Conservation (phyloP, 2,888 invertebrate genomes). For the Esperia sulphurella region DNA sequence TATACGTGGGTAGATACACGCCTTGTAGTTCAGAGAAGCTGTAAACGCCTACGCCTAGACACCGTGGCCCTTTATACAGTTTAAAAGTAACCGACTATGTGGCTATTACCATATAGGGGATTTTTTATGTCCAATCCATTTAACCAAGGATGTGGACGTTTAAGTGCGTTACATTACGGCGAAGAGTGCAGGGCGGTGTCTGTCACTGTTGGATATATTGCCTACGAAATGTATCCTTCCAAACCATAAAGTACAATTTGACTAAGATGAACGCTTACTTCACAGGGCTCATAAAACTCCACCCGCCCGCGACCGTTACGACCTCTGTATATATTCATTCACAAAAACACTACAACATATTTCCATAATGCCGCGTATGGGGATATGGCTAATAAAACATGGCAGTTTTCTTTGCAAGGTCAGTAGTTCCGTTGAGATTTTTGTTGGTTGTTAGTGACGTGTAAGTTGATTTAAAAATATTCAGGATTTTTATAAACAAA, state of each 20-base stretch:
- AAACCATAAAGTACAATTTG: conserved; percentile 47
- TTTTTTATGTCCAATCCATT: conserved; percentile 36
- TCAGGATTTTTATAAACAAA: too few relatives aligned
- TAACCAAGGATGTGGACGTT: conserved; percentile 15
- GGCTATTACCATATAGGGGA: conserved; percentile 19
- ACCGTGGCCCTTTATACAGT: conserved; percentile 26
- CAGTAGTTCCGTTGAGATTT: too few relatives aligned
- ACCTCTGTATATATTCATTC: conserved; percentile 39
- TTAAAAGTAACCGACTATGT: conserved; percentile 26
- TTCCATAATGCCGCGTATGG: conserved; percentile 28
- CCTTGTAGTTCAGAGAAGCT: conserved; percentile 39
- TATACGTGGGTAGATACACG: conserved; percentile 11
- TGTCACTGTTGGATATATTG: conserved; percentile 28
- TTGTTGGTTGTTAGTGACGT: too few relatives aligned
- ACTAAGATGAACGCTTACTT: conserved; percentile 44
- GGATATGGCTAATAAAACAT: neutral
- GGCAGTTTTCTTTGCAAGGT: neutral
- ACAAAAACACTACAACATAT: conserved; percentile 30
- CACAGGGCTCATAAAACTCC: conserved; percentile 38
- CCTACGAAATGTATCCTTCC: conserved; percentile 31
- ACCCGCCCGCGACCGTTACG: conserved; percentile 27
- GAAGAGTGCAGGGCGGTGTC: conserved; percentile 17
- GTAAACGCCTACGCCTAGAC: conserved; percentile 38
- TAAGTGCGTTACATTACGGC: conserved; percentile 10
- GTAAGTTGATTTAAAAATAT: neutral